These are phyloP conservation scores for Misgurnus anguillicaudatus DNA, from an alignment of 2,113 vertebrate species.

Conservation along the genomic window DNA sequence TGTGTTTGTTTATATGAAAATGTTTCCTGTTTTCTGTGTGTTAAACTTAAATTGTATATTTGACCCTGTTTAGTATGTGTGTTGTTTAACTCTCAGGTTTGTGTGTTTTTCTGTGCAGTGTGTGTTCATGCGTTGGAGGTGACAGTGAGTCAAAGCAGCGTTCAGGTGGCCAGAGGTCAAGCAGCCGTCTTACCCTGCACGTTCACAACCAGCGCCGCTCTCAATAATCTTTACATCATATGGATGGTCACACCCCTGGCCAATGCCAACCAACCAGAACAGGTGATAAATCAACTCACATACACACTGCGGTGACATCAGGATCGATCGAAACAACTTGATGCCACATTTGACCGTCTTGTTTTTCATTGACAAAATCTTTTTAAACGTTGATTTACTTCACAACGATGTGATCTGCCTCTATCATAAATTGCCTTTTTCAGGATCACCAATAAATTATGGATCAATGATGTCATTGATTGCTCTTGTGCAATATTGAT, in stretches of 20 bases:
- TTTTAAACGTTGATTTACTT: no score
- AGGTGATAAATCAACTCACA: conserved; percentile 74
- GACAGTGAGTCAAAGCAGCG: conserved; percentile 87
- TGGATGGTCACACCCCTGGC: conserved; percentile 98
- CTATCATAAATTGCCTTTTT: no score
- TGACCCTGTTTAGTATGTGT: neutral
- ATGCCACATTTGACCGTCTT: no score
- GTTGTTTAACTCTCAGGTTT: neutral
- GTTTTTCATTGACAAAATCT: no score
- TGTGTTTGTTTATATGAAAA: neutral
- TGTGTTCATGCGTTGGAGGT: conserved; percentile 87
- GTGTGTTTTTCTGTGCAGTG: conserved; percentile 65
- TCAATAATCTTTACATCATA: conserved; percentile 98
- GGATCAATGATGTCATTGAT: no score
- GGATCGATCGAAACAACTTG: no score
- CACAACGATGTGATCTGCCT: no score
- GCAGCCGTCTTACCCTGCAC: conserved; percentile 92
- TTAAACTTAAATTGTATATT: neutral
- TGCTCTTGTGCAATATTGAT: no score
- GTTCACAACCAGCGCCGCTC: conserved; percentile 94
- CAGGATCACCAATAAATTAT: no score
- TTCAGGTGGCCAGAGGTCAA: conserved; percentile 94
- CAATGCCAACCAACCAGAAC: conserved; percentile 96
- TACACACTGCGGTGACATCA: neutral
- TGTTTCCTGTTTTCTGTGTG: no score